Evolutionary conservation across 1,140 invertebrate genomes (phyloP), one percentile per base, ranked within the genome.

Genomic region (Bombus ignitus): DNA sequence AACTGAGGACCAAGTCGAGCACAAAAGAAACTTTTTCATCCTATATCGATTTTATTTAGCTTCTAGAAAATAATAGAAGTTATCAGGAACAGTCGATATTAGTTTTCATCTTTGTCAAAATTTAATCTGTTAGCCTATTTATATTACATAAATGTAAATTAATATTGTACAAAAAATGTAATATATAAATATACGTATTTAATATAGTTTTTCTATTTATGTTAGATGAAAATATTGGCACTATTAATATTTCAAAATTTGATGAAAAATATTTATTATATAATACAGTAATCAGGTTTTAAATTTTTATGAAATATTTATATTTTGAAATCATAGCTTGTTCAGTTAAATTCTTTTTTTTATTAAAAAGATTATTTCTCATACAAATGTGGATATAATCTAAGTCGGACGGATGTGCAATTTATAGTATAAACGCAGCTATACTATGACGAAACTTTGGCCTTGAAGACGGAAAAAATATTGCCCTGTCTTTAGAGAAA

Each of bases 391-490:
- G 4, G 28, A 18, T 28, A 44, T n/a, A 65, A 44, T 32, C 42
- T 18, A 39, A 70, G 70, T 37, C 25, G 65, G 37, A 78, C n/a
- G 65, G 47, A 70, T 78, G 59, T 37, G 25, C 81, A 35, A 35
- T 70, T 77, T 42, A 44, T 62, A 3, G 1, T 13, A 39, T 37
- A 37, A 5, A 32, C 32, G 13, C n/a, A 47, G 3, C 32, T 78
- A 59, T 59, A 70, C 22, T 59, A 78, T 83, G 47, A 77, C 28
- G 28, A 68, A 68, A 22, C n/a, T 77, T 12, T 57, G 22, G 28
- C 82, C 82, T 83, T 83, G 74, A 59, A 53, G 3, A 39, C 6
- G 2, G 25, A 78, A 83, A 83, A 83, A 74, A 44, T 82, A 32
- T 32, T 65, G 9, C 28, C 39, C 13, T 12, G 59, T 71, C 75